Percentiles rank a stretch among this genome's conserved stretches.
phyloP scores from a whole-genome alignment of 1,140 invertebrate species.

The Zelostemma sp. region DNA sequence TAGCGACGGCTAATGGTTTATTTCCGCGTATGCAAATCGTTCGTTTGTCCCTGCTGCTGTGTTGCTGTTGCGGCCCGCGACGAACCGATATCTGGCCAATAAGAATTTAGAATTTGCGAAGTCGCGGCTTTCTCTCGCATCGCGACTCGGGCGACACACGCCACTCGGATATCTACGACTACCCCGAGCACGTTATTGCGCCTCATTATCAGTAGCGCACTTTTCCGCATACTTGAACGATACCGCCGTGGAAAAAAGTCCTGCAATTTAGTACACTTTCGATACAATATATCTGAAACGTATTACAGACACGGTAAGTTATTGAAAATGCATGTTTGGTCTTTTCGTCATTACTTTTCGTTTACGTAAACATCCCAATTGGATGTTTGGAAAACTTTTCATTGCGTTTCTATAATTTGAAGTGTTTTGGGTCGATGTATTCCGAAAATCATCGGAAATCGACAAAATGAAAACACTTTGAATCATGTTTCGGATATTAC shows the following conservation, averaged over 20 bases:
- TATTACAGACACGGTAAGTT: too few species aligned
- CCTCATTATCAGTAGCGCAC: constrained; percentile 31
- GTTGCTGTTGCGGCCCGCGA: neutral
- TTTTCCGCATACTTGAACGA: neutral
- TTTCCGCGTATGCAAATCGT: constrained; percentile 3
- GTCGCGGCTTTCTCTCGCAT: neutral
- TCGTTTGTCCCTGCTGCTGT: neutral
- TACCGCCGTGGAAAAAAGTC: neutral
- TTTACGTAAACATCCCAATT: too few species aligned
- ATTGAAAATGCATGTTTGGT: too few species aligned
- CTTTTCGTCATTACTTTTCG: too few species aligned
- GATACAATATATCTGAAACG: too few species aligned
- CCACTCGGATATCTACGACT: constrained; percentile 15
- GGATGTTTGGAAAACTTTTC: too few species aligned
- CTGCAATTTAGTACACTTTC: neutral
- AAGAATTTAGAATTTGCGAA: constrained; percentile 14
- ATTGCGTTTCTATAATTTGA: too few species aligned
- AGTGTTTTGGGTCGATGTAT: too few species aligned
- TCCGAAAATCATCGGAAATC: too few species aligned
- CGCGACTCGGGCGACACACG: neutral
- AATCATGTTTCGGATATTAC: too few species aligned
- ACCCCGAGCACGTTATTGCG: constrained; percentile 41
- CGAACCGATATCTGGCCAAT: constrained; percentile 1
- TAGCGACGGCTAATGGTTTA: neutral
- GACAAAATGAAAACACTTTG: too few species aligned